Base-by-base conservation (phyloP, 2,888 invertebrate species). In the Reticulitermes lucifugus region DNA sequence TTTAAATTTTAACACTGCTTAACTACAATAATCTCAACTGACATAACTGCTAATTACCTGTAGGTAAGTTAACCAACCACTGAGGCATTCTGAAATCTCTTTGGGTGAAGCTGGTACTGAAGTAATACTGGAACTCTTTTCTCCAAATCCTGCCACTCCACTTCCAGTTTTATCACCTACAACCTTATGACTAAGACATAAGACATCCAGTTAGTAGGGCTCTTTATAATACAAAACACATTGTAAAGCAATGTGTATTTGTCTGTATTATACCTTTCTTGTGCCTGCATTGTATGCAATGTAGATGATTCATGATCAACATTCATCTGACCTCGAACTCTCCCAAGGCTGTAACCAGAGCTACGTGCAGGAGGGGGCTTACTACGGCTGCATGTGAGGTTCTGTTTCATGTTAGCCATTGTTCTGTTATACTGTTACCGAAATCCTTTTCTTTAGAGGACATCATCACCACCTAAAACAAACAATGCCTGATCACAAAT, bases 61-160 rank as follows among this genome's bases (percentile, higher is more conserved):
- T 25, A 89, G 86, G 85, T 89, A 89, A 55, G 88, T 85, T 18
- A 89, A 86, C 89, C 89, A 89, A 70, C 89, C 88, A 70, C 88
- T 87, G 86, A 89, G 88, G 81, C 89, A 89, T 79, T 89, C 89
- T 29, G 88, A 87, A 22, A 89, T 88, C 86, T 89, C 89, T 87
- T 89, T 89, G 7, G 89, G 88, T 55, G 88, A 87, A 65, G 87
- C 87, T 65, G 83, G 65, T 51, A 83, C 35, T 43, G 79, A 25
- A 77, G 75, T 80, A 29, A 65, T 60, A 51, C 35, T 77, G 10
- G 84, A 79, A 65, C 35, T 51, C 35, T 82, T 77, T 41, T 85
- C 85, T 70, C 85, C 85, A 80, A 70, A 51, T 22, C 75, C 80
- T 46, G 83, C 80, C 21, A 84, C 75, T 77, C 65, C 35, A 59